phyloP scores from a whole-genome alignment of 1,140 invertebrate genomes.

The Papilio glaucus region DNA sequence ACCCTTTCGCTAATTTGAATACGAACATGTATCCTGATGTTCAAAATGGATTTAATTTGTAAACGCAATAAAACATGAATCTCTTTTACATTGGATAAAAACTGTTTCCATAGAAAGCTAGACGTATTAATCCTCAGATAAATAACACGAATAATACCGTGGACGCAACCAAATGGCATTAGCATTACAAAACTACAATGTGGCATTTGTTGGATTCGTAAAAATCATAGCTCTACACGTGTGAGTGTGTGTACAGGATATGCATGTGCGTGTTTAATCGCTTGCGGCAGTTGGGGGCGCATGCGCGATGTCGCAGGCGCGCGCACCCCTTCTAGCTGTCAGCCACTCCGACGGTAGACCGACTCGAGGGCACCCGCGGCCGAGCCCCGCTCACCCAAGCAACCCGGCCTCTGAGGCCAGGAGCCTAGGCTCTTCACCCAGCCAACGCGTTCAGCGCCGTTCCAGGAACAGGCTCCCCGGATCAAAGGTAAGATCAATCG shows the following conservation, averaged over 20 bases:
- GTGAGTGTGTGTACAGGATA: conserved; percentile 37
- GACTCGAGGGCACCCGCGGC: conserved; percentile 71
- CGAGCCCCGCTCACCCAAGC: conserved; percentile 69
- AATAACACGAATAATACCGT: conserved; percentile 14
- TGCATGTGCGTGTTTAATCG: conserved; percentile 49
- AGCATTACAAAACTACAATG: conserved; percentile 23
- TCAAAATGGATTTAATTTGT: too few relatives aligned
- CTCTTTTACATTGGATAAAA: background rate
- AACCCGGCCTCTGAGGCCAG: conserved; percentile 76
- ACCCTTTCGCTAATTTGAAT: too few relatives aligned
- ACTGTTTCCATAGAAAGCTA: background rate
- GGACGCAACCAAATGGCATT: conserved; percentile 13
- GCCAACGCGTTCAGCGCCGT: conserved; percentile 68
- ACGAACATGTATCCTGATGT: too few relatives aligned
- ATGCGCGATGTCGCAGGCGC: conserved; percentile 70
- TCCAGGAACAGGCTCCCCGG: conserved; percentile 70
- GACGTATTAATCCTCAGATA: conserved; percentile 11
- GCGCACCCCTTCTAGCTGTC: conserved; percentile 66
- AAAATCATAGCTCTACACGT: conserved; percentile 43
- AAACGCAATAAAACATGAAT: background rate
- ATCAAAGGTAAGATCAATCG: conserved; percentile 65
- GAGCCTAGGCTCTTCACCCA: conserved; percentile 75
- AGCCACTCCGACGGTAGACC: conserved; percentile 76
- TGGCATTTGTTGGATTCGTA: conserved; percentile 24
- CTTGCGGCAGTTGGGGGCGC: conserved; percentile 65